Base-by-base conservation (phyloP, 2,888 invertebrate genomes). In the Cantharis lateralis region DNA sequence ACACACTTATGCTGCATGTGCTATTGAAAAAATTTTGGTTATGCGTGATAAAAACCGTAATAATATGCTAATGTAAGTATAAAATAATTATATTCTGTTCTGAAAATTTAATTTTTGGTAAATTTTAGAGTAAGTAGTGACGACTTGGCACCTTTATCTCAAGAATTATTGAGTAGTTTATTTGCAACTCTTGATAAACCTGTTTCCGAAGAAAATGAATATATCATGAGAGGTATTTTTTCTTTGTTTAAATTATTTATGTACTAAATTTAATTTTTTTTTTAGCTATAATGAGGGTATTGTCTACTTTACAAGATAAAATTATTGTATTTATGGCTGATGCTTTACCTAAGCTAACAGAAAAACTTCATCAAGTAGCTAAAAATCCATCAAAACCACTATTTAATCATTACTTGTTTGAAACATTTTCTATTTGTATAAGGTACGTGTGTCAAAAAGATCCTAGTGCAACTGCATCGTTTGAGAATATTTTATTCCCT, bases 341-440 rank as follows among this genome's bases (percentile, higher is more conserved):
- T n/a, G 91, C 97, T 2, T 88, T 98, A 79, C 95, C 96, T 0
- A 94, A 95, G 85, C 90, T 99, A 16, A 97, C 97, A 0, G 92
- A 93, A 81, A 96, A 97, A 87, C 89, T 99, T 64, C 89, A 93
- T 4, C 88, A 92, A 48, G 97, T 98, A 26, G 93, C 97, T 72
- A 96, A 96, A 89, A 99, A 98, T 90, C 96, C 99, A 0, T 96
- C 96, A 84, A 96, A 97, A 84, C 99, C 99, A 0, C 96, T 98
- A 87, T 99, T 99, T 90, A 99, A 99, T 90, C 99, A 99, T 87
- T 99, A 96, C 88, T 90, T 99, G 61, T 99, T 99, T 87, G 99
- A 99, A 90, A 95, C 96, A 0, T 90, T 99, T 62, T 96, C 98
- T 24, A 89, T 99, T 66, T 93, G 95, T 3, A 94, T 96, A n/a